Base-by-base conservation (phyloP, 2,797 vertebrate species). In the Scolopax rusticola region DNA sequence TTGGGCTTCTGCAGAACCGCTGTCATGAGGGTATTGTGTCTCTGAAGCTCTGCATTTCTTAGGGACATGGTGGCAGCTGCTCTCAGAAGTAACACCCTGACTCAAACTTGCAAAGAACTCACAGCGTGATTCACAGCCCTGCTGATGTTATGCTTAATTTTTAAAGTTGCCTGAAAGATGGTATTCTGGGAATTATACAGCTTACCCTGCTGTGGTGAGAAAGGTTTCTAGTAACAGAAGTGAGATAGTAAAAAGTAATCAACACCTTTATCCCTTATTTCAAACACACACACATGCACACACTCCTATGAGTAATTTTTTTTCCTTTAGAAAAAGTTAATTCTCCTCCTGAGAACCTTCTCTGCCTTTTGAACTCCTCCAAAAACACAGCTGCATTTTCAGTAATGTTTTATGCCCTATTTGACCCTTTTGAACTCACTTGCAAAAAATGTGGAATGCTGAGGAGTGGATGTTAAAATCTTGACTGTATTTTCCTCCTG, bases 131-230 rank as follows among this genome's bases (percentile, higher is more conserved):
- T 95, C 84, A 87, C 32, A 43, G 48, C 65, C 64, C 61, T 91
- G 78, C 76, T 87, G 81, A 90, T 94, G 89, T 92, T 82, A 53
- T 25, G 36, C 77, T 94, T 77, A 30, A 47, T 80, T 79, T 90
- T 94, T 76, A 89, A 93, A 92, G 64, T 50, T 92, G 71, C 50
- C 78, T 77, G 45, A 64, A 84, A 84, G 48, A 19, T 57, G 36
- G 63, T 21, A 43, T 90, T 85, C 40, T 56, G 56, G 64, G 50
- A 53, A 82, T 93, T 85, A 79, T 25, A 60, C 17, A 57, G 57
- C 81, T 60, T 77, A 45, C 32, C 59, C 59, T 77, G 67, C 86
- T 84, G 70, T 18, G 56, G 56, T 79, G 48, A 84, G 92, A 80
- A 92, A 90, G 71, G 53, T 43, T 87, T 90, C 81, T 79, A 92